Evolutionary conservation across 2,113 vertebrate species (phyloP).

Genomic region (Nerophis lumbriciformis): DNA sequence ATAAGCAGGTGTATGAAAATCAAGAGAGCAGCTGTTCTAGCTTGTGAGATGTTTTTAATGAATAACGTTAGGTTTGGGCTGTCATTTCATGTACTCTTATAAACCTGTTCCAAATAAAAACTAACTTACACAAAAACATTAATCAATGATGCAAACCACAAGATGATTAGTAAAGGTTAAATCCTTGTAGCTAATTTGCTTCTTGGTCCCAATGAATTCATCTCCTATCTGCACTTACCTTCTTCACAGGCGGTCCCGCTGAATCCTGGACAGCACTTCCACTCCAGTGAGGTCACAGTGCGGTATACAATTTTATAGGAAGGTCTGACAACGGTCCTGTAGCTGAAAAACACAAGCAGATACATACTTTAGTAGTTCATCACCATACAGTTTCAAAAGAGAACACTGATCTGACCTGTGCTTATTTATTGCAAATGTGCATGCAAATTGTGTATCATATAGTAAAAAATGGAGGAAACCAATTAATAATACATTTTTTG

Average conservation of each 20-base stretch:
- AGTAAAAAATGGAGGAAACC: too few relatives aligned
- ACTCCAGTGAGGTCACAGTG: conserved; percentile 84
- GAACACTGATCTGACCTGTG: not conserved
- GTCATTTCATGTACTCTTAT: too few relatives aligned
- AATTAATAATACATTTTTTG: too few relatives aligned
- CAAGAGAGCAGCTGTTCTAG: too few relatives aligned
- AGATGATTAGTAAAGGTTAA: not conserved
- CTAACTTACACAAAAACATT: too few relatives aligned
- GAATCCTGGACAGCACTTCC: conserved; percentile 91
- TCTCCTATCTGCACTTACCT: conserved; percentile 68
- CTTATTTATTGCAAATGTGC: not conserved
- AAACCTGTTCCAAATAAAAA: too few relatives aligned
- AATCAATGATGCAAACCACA: too few relatives aligned
- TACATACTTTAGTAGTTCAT: not conserved
- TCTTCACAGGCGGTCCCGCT: conserved; percentile 78
- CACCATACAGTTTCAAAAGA: not conserved
- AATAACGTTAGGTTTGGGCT: too few relatives aligned
- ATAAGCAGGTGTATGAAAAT: too few relatives aligned
- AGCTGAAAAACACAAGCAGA: conserved; percentile 69
- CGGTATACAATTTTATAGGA: conserved; percentile 87
- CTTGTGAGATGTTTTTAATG: too few relatives aligned
- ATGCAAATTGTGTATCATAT: too few relatives aligned
- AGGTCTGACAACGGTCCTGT: conserved; percentile 82
- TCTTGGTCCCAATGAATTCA: not conserved
- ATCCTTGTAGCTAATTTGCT: not conserved